Percentiles rank a stretch among this genome's conserved stretches.
phyloP scores from a whole-genome alignment of 92 coral and sea anemone species.

The Phymanthus crucifer region DNA sequence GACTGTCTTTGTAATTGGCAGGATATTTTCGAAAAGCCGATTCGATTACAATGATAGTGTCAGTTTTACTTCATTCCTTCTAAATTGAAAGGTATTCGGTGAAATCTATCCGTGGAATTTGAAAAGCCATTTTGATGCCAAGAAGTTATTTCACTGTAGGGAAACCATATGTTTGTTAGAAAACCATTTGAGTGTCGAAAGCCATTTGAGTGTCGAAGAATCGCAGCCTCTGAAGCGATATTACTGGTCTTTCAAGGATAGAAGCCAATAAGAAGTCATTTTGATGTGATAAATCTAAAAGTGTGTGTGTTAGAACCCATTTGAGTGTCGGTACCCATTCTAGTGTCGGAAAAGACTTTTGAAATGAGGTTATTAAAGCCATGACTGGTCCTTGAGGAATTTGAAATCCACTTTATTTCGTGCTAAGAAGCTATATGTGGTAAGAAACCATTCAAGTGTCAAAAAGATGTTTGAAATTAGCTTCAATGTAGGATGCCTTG shows the following conservation, averaged over 20 bases:
- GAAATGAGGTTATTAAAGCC: too few species aligned
- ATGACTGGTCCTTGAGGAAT: too few species aligned
- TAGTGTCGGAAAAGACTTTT: too few species aligned
- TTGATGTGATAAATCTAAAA: not conserved
- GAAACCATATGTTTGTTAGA: not conserved
- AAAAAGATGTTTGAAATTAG: too few species aligned
- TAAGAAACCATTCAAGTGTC: too few species aligned
- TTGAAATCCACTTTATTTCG: too few species aligned
- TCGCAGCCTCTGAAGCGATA: too few species aligned
- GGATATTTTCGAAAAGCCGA: slow-evolving; percentile 4
- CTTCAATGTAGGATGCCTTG: too few species aligned
- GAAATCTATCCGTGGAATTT: not conserved
- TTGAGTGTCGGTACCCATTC: not conserved
- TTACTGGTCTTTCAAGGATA: too few species aligned
- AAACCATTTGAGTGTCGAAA: not conserved
- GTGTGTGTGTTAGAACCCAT: not conserved
- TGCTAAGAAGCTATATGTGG: too few species aligned
- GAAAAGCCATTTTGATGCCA: slow-evolving; percentile 1
- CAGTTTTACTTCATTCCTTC: not conserved
- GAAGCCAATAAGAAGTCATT: not conserved
- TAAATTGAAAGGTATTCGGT: not conserved
- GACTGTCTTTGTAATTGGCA: not conserved
- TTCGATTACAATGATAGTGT: not conserved
- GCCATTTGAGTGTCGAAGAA: too few species aligned
- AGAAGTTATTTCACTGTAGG: not conserved